A percentile compares a stretch with the other conserved stretches of the same genome.
These are phyloP conservation scores for Misgurnus anguillicaudatus DNA, from an alignment of 2,113 vertebrate species.

Conservation along the genomic window DNA sequence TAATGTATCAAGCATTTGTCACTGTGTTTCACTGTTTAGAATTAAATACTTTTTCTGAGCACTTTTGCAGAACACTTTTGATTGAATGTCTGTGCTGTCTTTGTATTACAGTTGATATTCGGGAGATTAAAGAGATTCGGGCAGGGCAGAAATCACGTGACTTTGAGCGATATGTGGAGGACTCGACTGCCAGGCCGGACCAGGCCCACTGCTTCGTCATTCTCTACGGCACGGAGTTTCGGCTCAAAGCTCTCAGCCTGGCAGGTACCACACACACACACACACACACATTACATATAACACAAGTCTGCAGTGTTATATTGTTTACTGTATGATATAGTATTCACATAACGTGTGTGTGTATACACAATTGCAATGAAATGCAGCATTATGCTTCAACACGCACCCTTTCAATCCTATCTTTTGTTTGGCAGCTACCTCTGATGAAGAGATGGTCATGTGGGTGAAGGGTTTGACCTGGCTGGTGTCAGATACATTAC, in stretches of 20 bases:
- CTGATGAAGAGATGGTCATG: conserved; percentile 96
- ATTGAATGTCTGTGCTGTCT: not conserved
- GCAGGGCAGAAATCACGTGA: conserved; percentile 90
- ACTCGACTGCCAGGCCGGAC: conserved; percentile 82
- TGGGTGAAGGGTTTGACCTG: conserved; percentile 97
- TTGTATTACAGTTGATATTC: conserved; percentile 85
- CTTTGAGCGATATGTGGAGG: conserved; percentile 96
- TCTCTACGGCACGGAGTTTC: conserved; percentile 93
- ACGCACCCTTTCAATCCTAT: not conserved
- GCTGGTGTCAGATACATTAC: conserved; percentile 88
- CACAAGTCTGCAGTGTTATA: no score
- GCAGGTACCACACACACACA: conserved; percentile 76
- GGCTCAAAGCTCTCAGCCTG: conserved; percentile 93
- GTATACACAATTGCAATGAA: no score
- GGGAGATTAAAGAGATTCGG: conserved; percentile 97
- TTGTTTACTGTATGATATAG: not conserved
- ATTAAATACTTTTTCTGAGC: no score
- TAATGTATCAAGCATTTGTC: no score
- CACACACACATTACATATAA: not conserved
- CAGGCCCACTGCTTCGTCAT: conserved; percentile 93
- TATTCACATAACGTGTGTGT: not conserved
- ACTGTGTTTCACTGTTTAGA: no score
- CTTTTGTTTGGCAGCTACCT: conserved; percentile 80
- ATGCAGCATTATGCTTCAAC: no score
- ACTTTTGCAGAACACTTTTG: no score